Conservation (phyloP, 2,888 invertebrate species). For the Spisula solida region DNA sequence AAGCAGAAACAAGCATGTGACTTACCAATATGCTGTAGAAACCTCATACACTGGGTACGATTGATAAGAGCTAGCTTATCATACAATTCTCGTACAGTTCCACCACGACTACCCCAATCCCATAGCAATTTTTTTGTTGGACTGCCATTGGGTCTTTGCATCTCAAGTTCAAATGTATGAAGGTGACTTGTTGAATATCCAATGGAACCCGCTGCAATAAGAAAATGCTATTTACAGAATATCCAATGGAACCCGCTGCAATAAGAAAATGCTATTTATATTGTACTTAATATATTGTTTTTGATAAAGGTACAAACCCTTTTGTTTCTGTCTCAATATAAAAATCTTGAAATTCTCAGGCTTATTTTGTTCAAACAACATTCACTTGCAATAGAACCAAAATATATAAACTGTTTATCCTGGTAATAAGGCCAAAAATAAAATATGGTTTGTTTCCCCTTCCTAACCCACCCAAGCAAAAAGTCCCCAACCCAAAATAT, state of each 20-base stretch:
- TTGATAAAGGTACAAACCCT: too few relatives aligned
- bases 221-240: slow-evolving; percentile 68
- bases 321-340: too few relatives aligned
- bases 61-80: slow-evolving; percentile 73
- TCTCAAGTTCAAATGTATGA: slow-evolving; percentile 76
- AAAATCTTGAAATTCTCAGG: too few relatives aligned
- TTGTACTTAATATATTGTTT: too few relatives aligned
- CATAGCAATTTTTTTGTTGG: slow-evolving; percentile 77
- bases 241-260: slow-evolving; percentile 79
- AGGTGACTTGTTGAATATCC: slow-evolving; percentile 78
- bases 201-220: slow-evolving; percentile 76
- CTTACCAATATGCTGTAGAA: slow-evolving; percentile 79
- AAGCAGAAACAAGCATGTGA: not conserved
- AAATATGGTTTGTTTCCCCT: too few relatives aligned
- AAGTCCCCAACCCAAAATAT: too few relatives aligned
- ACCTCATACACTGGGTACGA: slow-evolving; percentile 77
- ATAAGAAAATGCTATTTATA: slow-evolving; percentile 37
- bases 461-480: too few relatives aligned
- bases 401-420: too few relatives aligned
- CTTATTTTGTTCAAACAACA: too few relatives aligned
- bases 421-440: too few relatives aligned
- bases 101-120: slow-evolving; percentile 80
- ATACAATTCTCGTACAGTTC: slow-evolving; percentile 77
- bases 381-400: too few relatives aligned
- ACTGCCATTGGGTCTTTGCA: slow-evolving; percentile 72